Evolutionary conservation across 2,113 vertebrate genomes (phyloP), one percentile per base, ranked within the genome.

Genomic region (Vireo altiloquus): DNA sequence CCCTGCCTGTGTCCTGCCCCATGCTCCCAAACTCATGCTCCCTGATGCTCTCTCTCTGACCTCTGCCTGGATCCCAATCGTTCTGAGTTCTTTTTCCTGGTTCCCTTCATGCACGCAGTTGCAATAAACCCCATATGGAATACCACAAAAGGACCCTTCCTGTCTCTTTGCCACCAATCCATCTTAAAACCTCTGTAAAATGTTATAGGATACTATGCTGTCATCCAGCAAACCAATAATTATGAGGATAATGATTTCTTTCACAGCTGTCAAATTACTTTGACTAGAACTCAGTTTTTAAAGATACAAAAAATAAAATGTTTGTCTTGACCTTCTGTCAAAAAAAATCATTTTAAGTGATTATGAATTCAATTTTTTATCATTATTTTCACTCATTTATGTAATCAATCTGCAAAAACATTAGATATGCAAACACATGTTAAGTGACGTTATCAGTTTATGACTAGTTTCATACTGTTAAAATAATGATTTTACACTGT

Each of bases 231-330:
- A 94, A 79, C n/a, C 57, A 68, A 19, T 78, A 87, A 82, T 92
- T 92, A 80, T 85, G 57, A 87, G 8, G 65, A 85, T 82, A 91
- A 94, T 65, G 40, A 87, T 57, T 87, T 94, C 20, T 57, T 92
- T 82, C 4, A 1, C 20, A 57, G 22, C 66, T 95, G 84, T 91
- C 84, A 93, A 83, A 80, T 85, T 89, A 87, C 28, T 95, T 82
- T 85, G 63, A 82, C 82, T 77, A 80, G 42, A 94, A 74, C 15
- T 66, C 53, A 13, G 0, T 70, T 96, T 92, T 86, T 90, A 77
- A 92, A 91, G 54, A 37, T 2, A 61, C 3, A 80, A n/a, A 82
- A 94, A 88, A 66, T 59, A 12, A 91, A 94, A 78, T 90, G 46
- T 91, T 90, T 95, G 21, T 61, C 75, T 86, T 59, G 42, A 61